Conservation (phyloP, 2,888 invertebrate genomes). For the Physocephala rufipes region DNA sequence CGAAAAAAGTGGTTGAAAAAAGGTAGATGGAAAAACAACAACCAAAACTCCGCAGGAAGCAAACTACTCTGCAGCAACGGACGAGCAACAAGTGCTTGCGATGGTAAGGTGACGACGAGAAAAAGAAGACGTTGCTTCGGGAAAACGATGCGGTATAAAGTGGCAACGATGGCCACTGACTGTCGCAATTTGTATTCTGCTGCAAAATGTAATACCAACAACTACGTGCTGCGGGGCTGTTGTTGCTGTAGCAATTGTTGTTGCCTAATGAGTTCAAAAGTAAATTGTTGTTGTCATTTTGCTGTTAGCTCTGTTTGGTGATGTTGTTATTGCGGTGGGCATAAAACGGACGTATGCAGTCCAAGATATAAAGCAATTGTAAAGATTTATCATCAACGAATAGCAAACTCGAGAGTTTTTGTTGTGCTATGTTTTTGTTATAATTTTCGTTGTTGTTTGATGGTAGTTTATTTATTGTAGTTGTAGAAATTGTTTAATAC, state of each 20-base stretch:
- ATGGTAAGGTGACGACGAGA: neutral
- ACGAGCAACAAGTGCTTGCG: too few species aligned
- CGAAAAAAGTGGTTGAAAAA: neutral
- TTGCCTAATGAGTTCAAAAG: conserved; percentile 21
- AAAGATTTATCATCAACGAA: conserved; percentile 22
- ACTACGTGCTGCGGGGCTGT: neutral
- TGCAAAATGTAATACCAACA: too few species aligned
- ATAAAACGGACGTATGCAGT: neutral
- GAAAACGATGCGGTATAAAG: neutral
- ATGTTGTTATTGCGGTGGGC: neutral
- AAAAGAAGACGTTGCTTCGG: neutral
- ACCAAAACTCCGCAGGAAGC: neutral
- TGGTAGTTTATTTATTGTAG: conserved; percentile 5
- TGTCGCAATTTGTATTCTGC: conserved; percentile 6
- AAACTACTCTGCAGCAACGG: neutral
- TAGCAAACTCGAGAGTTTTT: neutral
- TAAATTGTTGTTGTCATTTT: conserved; percentile 1
- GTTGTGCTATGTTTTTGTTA: neutral
- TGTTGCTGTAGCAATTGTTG: conserved; percentile 17
- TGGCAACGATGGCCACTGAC: conserved; percentile 22
- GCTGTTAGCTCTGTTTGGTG: too few species aligned
- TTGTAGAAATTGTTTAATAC: conserved; percentile 2
- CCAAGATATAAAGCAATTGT: conserved; percentile 18
- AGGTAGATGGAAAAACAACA: neutral
- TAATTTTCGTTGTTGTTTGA: neutral